Percentiles rank a stretch among this genome's conserved stretches.
These are phyloP conservation scores for Uropsilus gracilis DNA, from an alignment of 2,113 vertebrate species.

Conservation along the genomic window DNA sequence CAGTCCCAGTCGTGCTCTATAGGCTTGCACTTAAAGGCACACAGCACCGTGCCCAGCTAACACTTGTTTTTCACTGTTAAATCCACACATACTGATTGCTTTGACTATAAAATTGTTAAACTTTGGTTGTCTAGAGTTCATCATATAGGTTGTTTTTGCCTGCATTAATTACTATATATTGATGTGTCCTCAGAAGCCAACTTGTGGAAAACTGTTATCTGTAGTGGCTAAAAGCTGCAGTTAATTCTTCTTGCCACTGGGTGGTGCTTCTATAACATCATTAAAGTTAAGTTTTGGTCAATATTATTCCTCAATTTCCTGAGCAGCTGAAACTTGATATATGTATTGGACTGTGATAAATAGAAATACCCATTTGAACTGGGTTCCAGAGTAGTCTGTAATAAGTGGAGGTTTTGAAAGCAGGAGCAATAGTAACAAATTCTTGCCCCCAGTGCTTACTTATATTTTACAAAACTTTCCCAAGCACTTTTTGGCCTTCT, in stretches of 20 bases:
- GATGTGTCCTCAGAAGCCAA: not conserved
- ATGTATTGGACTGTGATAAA: not conserved
- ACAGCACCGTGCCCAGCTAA: no score
- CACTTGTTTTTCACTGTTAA: slow-evolving; percentile 19
- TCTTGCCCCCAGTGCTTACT: not conserved
- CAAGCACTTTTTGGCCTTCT: not conserved
- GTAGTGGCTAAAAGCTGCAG: slow-evolving; percentile 1
- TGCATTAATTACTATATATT: not conserved
- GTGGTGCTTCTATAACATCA: slow-evolving; percentile 46
- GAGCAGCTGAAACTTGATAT: slow-evolving; percentile 50
- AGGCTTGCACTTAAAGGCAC: no score
- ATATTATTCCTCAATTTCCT: not conserved
- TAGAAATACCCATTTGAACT: slow-evolving; percentile 27
- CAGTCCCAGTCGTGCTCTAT: no score
- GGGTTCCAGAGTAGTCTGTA: slow-evolving; percentile 7
- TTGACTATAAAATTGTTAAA: slow-evolving; percentile 36
- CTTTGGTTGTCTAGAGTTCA: slow-evolving; percentile 1
- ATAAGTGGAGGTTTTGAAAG: not conserved
- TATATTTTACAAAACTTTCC: not conserved
- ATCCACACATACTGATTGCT: not conserved
- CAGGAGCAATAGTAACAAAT: not conserved
- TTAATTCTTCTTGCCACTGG: slow-evolving; percentile 64
- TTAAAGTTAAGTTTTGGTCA: not conserved
- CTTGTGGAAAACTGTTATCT: not conserved
- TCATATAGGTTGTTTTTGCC: slow-evolving; percentile 8